Evolutionary conservation across 2,888 invertebrate species (phyloP).

Genomic region (Tillus elongatus): DNA sequence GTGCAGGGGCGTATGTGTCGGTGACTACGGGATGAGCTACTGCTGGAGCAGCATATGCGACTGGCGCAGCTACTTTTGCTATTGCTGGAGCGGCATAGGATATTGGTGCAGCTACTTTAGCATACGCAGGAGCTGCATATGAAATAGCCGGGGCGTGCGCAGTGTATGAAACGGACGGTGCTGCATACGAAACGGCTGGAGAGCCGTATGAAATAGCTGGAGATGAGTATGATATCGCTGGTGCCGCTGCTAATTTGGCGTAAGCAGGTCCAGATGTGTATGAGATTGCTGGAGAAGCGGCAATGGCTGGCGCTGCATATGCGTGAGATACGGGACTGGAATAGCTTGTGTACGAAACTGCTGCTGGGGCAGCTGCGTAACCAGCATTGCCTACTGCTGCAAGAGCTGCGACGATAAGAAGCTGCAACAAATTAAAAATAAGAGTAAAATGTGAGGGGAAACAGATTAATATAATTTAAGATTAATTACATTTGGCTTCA

Average conservation of each 20-base stretch:
- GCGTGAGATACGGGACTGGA: neutral
- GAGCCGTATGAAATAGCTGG: neutral
- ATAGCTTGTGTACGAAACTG: neutral
- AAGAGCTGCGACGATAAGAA: too few species aligned
- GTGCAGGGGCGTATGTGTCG: constrained; percentile 26
- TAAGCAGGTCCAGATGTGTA: neutral
- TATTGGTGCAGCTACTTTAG: too few species aligned
- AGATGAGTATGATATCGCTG: neutral
- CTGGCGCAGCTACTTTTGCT: constrained; percentile 24
- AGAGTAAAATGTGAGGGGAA: too few species aligned
- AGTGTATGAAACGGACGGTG: neutral
- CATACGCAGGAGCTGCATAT: neutral
- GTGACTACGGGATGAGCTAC: constrained; percentile 19
- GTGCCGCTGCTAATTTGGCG: neutral
- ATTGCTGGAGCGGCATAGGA: constrained; percentile 39
- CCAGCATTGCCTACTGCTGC: neutral
- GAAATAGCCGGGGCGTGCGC: constrained; percentile 1
- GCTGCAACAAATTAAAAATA: too few species aligned
- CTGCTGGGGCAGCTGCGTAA: neutral
- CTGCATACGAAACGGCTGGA: constrained; percentile 2
- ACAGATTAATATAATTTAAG: too few species aligned
- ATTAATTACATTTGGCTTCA: too few species aligned
- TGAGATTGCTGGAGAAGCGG: constrained; percentile 3
- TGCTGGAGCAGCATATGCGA: constrained; percentile 40
- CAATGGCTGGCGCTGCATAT: neutral